phyloP scores from a whole-genome alignment of 2,113 vertebrate genomes.

The Capreolus pygargus region DNA sequence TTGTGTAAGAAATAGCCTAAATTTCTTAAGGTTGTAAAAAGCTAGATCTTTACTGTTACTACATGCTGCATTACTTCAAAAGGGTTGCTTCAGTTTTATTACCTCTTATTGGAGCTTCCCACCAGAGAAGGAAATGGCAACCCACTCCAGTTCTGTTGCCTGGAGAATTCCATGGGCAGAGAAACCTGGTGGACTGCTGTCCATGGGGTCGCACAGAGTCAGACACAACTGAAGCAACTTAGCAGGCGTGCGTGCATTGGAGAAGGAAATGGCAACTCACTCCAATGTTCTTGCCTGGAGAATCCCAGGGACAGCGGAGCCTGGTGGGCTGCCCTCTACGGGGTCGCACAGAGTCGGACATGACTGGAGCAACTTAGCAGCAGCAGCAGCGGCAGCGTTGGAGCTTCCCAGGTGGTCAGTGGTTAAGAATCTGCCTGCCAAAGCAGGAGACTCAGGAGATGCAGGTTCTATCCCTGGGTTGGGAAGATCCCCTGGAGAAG shows the following conservation, averaged over 20 bases:
- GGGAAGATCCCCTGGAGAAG: background rate
- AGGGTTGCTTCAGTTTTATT: background rate
- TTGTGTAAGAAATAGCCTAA: background rate
- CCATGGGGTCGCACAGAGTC: background rate
- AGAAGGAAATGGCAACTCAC: background rate
- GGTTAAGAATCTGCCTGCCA: background rate
- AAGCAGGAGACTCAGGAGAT: background rate
- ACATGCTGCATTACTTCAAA: background rate
- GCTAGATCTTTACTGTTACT: background rate
- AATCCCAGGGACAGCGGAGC: background rate
- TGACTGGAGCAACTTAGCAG: background rate
- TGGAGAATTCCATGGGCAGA: background rate
- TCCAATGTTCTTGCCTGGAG: background rate
- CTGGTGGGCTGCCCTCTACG: background rate
- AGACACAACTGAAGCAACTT: background rate
- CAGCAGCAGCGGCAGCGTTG: background rate
- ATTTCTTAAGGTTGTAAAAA: background rate
- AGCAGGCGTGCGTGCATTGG: background rate
- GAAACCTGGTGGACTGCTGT: background rate
- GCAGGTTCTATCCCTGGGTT: background rate
- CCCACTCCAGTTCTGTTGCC: background rate
- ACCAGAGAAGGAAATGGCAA: background rate
- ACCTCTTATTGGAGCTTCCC: background rate
- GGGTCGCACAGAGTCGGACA: background rate
- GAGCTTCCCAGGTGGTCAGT: background rate